Evolutionary conservation across 2,797 vertebrate species (phyloP), one percentile per base, ranked within the genome.

Genomic region (Hypotaenidia philippensis): DNA sequence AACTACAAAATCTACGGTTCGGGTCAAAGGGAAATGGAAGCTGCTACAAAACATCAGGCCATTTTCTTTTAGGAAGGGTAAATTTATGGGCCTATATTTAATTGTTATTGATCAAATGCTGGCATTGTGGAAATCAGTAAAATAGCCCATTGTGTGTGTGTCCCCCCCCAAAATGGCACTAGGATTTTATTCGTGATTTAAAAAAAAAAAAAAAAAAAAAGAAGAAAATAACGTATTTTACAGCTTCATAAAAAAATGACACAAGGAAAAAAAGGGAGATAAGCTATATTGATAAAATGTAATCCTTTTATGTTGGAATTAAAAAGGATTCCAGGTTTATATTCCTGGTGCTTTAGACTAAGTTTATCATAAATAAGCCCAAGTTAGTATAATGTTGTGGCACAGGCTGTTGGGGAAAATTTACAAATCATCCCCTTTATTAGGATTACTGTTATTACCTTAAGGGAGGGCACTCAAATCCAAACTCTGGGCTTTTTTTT

Each of bases 401-500:
- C 75, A 91, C 83, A 90, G 89, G 83, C 68, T 92, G 63, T 72
- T 91, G 83, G 68, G 90, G 92, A 94, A 92, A 94, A 96, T 32
- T 72, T 88, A 84, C 68, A 95, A 72, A 92, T 89, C 83, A 82
- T 49, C 20, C 72, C 18, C 2, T 90, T 93, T 94, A 95, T 93
- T 90, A 94, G 88, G 93, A 93, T 91, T 95, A 89, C 63, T 53
- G 72, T 95, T 95, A 95, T 70, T 95, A 91, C 77, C 94, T 95
- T 92, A 92, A 69, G 19, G 91, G 32, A 94, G 75, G 57, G 65
- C 78, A 94, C 66, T 92, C 63, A 92, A 90, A 94, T 91, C 76
- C 87, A 95, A 98, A 97, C 87, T 94, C 96, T 95, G 96, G n/a
- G 55, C 9, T 66, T 90, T 93, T 93, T 61, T 90, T 87, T 90